Evolutionary conservation across 2,113 vertebrate species (phyloP).

Genomic region (Panurus biarmicus): DNA sequence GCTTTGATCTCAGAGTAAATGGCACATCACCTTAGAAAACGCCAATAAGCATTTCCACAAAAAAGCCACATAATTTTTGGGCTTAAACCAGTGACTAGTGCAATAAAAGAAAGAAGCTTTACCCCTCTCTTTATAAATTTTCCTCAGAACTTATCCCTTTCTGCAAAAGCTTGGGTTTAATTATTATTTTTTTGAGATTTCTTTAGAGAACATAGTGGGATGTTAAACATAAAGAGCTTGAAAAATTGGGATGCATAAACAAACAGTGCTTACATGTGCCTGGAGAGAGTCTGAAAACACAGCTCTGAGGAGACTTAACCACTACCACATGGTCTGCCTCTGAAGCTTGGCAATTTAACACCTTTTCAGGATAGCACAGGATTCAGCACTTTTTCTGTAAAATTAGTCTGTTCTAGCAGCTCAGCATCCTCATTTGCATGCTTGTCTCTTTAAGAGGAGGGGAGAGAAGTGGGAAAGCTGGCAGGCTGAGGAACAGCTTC

Average conservation of each 20-base stretch:
- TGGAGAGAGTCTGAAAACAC: not conserved
- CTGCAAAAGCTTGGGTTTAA: not conserved
- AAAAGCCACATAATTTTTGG: not conserved
- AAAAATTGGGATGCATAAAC: not conserved
- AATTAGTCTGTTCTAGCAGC: not conserved
- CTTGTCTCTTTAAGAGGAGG: not conserved
- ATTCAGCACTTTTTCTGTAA: not conserved
- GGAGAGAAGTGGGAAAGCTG: not conserved
- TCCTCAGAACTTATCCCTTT: not conserved
- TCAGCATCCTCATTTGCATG: not conserved
- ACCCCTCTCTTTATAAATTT: not conserved
- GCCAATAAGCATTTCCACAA: not conserved
- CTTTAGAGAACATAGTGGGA: not conserved
- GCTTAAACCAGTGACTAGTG: not conserved
- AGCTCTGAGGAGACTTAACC: not conserved
- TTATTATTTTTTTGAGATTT: not conserved
- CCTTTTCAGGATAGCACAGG: not conserved
- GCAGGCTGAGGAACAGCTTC: not conserved
- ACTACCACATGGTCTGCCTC: not conserved
- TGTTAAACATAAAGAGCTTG: not conserved
- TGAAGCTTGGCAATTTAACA: not conserved
- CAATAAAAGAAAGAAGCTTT: not conserved
- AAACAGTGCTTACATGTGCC: not conserved
- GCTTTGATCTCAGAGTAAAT: not conserved
- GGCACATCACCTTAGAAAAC: not conserved